Evolutionary conservation across 2,888 invertebrate genomes (phyloP).

Genomic region (Drosophila demipolita): DNA sequence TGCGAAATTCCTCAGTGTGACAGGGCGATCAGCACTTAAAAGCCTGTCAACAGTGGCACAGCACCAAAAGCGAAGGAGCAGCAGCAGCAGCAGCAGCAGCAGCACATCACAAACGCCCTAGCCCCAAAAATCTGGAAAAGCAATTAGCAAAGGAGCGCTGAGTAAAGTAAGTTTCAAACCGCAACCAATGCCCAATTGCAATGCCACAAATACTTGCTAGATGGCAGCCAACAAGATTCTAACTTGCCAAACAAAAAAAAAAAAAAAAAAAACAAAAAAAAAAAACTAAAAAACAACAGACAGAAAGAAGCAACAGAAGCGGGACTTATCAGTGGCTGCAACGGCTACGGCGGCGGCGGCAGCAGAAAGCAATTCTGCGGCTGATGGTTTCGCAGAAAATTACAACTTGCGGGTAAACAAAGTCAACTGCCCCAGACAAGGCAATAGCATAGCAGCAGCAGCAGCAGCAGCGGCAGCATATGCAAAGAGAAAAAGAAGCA

Average conservation of each 20-base stretch:
- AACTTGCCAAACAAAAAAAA: background rate
- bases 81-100: no score
- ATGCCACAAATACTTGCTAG: constrained; percentile 40
- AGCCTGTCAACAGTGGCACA: constrained; percentile 68
- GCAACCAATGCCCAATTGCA: constrained; percentile 64
- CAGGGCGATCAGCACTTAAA: constrained; percentile 62
- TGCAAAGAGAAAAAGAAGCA: constrained; percentile 13
- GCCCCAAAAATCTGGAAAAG: constrained; percentile 69
- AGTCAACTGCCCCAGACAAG: constrained; percentile 53
- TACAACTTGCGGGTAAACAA: constrained; percentile 80
- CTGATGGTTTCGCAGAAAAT: constrained; percentile 78
- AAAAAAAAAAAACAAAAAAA: constrained; percentile 4
- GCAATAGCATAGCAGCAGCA: constrained; percentile 10
- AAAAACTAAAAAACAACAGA: background rate
- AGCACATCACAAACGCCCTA: constrained; percentile 52
- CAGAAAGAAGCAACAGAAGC: constrained; percentile 53
- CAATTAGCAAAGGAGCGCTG: constrained; percentile 62
- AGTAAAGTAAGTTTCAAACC: constrained; percentile 52
- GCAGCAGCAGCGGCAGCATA: background rate
- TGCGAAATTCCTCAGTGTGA: constrained; percentile 72
- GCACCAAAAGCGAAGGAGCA: constrained; percentile 1
- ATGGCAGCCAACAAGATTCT: constrained; percentile 26
- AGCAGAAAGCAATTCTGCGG: constrained; percentile 70
- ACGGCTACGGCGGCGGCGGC: constrained; percentile 33
- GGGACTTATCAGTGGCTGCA: constrained; percentile 69